Conservation (phyloP, 2,888 invertebrate genomes). For the Notocelia uddmanniana region DNA sequence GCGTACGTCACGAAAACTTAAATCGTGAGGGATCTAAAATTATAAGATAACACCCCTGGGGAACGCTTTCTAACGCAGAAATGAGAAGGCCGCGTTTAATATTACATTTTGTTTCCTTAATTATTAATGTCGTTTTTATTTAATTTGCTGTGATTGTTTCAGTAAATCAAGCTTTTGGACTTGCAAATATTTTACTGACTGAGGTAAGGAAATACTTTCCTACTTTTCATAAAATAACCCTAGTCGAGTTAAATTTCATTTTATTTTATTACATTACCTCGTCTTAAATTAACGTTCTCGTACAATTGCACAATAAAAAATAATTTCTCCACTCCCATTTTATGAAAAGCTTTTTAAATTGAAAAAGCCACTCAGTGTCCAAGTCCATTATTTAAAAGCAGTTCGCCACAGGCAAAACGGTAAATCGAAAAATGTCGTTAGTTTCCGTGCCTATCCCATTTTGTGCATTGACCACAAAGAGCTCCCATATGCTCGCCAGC, state of each 20-base stretch:
- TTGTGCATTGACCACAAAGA: slow-evolving; percentile 13
- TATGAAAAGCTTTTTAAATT: slow-evolving; percentile 23
- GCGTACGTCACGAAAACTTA: slow-evolving; percentile 20
- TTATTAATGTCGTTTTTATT: neutral
- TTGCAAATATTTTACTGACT: neutral
- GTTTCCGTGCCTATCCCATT: neutral
- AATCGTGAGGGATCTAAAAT: slow-evolving; percentile 25
- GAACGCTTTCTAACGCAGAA: neutral
- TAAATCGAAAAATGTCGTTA: slow-evolving; percentile 35
- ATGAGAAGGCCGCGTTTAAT: neutral
- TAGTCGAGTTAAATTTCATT: neutral
- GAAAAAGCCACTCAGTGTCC: slow-evolving; percentile 17
- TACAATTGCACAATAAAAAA: slow-evolving; percentile 11
- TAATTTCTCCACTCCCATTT: neutral
- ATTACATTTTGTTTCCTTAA: neutral
- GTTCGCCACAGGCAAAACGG: slow-evolving; percentile 15
- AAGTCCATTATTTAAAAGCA: slow-evolving; percentile 30
- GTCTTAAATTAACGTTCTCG: neutral
- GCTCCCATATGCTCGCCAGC: neutral
- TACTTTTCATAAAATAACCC: too few species aligned
- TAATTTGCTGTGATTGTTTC: too few species aligned
- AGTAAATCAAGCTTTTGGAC: neutral
- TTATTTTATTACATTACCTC: neutral
- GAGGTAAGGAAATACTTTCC: too few species aligned
- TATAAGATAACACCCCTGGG: slow-evolving; percentile 12